These are phyloP conservation scores for Pterostichus madidus DNA, from an alignment of 2,888 invertebrate species.

Conservation along the genomic window DNA sequence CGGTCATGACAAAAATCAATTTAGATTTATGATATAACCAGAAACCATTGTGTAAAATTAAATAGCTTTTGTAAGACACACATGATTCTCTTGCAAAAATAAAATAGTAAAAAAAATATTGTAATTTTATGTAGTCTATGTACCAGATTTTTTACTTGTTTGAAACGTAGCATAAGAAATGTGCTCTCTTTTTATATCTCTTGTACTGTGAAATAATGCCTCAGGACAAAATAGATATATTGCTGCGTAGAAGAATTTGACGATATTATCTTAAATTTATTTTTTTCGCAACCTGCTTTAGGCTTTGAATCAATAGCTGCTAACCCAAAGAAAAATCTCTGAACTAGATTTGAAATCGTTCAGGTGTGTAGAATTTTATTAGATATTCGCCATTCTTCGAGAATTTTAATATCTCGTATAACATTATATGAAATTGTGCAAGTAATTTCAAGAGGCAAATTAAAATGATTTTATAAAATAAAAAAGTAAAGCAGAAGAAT, in stretches of 20 bases:
- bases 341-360: neutral
- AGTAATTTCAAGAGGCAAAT: neutral
- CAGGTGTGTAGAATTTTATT: too few species aligned
- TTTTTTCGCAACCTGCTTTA: neutral
- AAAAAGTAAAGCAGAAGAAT: neutral
- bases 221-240: neutral
- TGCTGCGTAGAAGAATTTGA: neutral
- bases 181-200: neutral
- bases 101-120: too few species aligned
- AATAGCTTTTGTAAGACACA: too few species aligned
- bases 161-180: neutral
- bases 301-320: neutral
- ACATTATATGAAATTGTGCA: too few species aligned
- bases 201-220: neutral
- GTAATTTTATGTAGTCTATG: too few species aligned
- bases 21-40: too few species aligned
- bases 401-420: too few species aligned
- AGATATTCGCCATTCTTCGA: too few species aligned
- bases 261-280: slow-evolving; percentile 8
- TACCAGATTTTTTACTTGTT: neutral
- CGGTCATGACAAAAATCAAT: too few species aligned
- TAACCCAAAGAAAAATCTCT: neutral
- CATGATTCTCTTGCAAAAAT: too few species aligned
- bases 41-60: too few species aligned
- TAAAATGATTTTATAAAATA: neutral